phyloP scores from a whole-genome alignment of 1,140 invertebrate species.

The Protaetia brevitarsis region DNA sequence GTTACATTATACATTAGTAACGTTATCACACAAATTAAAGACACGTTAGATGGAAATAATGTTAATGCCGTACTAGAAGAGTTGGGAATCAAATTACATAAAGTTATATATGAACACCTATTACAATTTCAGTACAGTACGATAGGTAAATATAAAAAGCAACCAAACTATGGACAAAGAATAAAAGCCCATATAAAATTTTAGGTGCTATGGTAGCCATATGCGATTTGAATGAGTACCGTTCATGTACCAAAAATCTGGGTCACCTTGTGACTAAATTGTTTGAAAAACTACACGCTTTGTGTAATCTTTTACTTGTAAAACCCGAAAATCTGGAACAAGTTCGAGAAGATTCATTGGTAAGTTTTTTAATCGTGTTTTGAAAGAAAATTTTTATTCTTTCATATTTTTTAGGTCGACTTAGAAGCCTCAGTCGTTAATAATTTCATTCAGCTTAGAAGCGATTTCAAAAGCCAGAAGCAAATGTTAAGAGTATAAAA shows the following conservation, averaged over 20 bases:
- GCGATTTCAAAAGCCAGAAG: constrained; percentile 74
- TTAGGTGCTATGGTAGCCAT: constrained; percentile 94
- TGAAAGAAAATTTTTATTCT: not conserved
- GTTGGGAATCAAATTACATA: constrained; percentile 85
- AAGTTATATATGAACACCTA: constrained; percentile 94
- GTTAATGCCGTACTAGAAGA: constrained; percentile 82
- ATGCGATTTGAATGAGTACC: constrained; percentile 95
- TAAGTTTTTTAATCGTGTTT: constrained; percentile 51
- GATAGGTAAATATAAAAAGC: constrained; percentile 63
- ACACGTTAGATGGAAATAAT: constrained; percentile 92
- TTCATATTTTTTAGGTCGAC: constrained; percentile 66
- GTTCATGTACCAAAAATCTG: constrained; percentile 60
- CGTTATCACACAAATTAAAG: constrained; percentile 75
- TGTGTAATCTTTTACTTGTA: constrained; percentile 93
- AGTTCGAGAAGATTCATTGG: constrained; percentile 90
- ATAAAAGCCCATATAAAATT: not conserved
- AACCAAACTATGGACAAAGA: not conserved
- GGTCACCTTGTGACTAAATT: constrained; percentile 74
- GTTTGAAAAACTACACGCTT: constrained; percentile 92
- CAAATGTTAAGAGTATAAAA: constrained; percentile 4
- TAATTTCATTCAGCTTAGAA: constrained; percentile 90
- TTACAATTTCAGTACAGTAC: constrained; percentile 95
- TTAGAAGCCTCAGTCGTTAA: constrained; percentile 81
- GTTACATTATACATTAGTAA: constrained; percentile 82
- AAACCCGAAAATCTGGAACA: constrained; percentile 95